Evolutionary conservation across 2,888 invertebrate genomes (phyloP).

Genomic region (Papilio protenor): DNA sequence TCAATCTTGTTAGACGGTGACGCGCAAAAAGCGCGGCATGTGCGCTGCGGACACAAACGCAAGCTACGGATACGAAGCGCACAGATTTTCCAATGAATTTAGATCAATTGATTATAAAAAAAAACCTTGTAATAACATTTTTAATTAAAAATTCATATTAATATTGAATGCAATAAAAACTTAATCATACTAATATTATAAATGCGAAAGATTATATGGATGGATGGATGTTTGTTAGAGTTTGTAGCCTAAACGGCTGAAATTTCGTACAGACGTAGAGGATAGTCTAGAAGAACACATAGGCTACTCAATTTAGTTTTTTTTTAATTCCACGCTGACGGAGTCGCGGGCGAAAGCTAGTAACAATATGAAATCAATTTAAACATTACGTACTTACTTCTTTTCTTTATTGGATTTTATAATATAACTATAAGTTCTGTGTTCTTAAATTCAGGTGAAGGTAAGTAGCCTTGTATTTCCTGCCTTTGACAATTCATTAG

Average conservation of each 20-base stretch:
- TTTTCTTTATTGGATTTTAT: neutral
- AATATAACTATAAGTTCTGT: neutral
- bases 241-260: too few species aligned
- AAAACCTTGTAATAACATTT: constrained; percentile 50
- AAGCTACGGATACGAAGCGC: constrained; percentile 63
- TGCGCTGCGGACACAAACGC: constrained; percentile 62
- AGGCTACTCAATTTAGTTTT: too few species aligned
- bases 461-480: neutral
- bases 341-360: neutral
- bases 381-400: neutral
- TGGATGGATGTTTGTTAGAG: too few species aligned
- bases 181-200: too few species aligned
- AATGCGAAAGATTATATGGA: too few species aligned
- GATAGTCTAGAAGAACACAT: too few species aligned
- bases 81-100: constrained; percentile 73
- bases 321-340: too few species aligned
- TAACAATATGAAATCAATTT: neutral
- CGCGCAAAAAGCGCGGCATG: constrained; percentile 76
- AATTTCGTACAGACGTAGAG: too few species aligned
- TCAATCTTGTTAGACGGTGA: constrained; percentile 76
- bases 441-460: neutral
- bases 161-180: neutral
- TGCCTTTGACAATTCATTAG: neutral
- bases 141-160: neutral
- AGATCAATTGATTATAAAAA: constrained; percentile 66